Percentiles rank a stretch among this genome's conserved stretches.
phyloP scores from a whole-genome alignment of 2,888 invertebrate species.

The Scaptomyza cyrtandrae region DNA sequence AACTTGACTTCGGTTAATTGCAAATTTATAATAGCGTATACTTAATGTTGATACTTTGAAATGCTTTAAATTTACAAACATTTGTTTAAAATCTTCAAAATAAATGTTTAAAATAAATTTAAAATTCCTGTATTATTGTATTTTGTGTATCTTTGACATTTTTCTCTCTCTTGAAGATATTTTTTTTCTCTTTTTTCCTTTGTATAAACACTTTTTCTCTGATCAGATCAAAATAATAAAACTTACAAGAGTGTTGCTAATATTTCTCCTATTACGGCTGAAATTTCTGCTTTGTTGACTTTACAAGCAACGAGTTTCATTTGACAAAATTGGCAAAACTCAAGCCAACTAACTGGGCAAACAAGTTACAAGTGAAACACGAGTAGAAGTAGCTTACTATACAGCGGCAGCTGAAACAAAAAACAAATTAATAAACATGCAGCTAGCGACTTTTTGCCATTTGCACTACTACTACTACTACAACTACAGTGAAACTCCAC shows the following conservation, averaged over 20 bases:
- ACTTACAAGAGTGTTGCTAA: slow-evolving; percentile 39
- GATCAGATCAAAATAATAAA: slow-evolving; percentile 4
- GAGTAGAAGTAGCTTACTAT: slow-evolving; percentile 25
- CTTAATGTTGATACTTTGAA: background rate
- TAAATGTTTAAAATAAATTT: too few relatives aligned
- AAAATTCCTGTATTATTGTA: too few relatives aligned
- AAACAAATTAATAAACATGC: slow-evolving; percentile 66
- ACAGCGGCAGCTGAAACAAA: slow-evolving; percentile 22
- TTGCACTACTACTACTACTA: slow-evolving; percentile 27
- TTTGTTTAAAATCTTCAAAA: too few relatives aligned
- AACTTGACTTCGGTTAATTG: slow-evolving; percentile 13
- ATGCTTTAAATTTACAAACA: too few relatives aligned
- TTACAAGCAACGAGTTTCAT: slow-evolving; percentile 20
- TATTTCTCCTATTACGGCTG: slow-evolving; percentile 41
- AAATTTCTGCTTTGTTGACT: slow-evolving; percentile 19
- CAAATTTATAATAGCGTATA: background rate
- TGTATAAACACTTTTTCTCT: background rate
- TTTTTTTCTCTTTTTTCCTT: background rate
- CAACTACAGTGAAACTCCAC: slow-evolving; percentile 20
- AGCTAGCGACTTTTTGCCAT: slow-evolving; percentile 55
- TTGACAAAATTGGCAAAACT: slow-evolving; percentile 37
- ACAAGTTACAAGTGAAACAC: slow-evolving; percentile 54
- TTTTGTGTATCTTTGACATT: too few relatives aligned
- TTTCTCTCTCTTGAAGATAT: too few relatives aligned
- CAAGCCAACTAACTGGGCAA: slow-evolving; percentile 36